These are phyloP conservation scores for Melospiza georgiana DNA, from an alignment of 2,113 vertebrate genomes.

Conservation along the genomic window DNA sequence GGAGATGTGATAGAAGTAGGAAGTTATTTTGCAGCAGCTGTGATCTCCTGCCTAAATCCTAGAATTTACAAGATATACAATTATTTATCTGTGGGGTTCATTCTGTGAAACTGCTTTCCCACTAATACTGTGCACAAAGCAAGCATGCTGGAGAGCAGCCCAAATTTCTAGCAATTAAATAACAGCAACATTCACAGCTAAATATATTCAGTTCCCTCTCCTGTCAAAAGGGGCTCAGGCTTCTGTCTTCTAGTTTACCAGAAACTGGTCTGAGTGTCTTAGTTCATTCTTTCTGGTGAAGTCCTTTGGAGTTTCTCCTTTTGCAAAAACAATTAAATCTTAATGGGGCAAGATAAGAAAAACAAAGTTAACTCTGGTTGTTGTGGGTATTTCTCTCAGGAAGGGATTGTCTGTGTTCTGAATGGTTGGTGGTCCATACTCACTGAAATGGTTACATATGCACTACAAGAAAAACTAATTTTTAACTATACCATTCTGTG, in stretches of 20 bases:
- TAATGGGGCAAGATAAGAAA: background rate
- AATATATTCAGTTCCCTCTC: background rate
- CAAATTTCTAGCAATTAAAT: background rate
- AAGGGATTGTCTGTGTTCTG: background rate
- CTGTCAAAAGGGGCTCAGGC: background rate
- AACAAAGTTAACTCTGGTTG: background rate
- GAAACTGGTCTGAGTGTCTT: background rate
- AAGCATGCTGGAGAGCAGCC: background rate
- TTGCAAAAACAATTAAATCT: background rate
- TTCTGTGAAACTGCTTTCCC: background rate
- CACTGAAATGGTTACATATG: background rate
- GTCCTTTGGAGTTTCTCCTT: background rate
- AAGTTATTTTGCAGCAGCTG: constrained; percentile 11
- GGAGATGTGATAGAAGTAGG: background rate
- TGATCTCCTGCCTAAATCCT: background rate
- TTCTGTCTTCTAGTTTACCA: background rate
- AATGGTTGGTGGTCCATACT: background rate
- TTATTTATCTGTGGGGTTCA: background rate
- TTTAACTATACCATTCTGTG: background rate
- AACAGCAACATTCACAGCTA: background rate
- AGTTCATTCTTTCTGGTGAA: background rate
- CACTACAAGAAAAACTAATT: background rate
- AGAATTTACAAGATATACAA: background rate
- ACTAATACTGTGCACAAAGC: background rate
- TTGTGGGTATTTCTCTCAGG: background rate